Conservation (phyloP, 2,113 vertebrate genomes). For the Xenopus tropicalis region DNA sequence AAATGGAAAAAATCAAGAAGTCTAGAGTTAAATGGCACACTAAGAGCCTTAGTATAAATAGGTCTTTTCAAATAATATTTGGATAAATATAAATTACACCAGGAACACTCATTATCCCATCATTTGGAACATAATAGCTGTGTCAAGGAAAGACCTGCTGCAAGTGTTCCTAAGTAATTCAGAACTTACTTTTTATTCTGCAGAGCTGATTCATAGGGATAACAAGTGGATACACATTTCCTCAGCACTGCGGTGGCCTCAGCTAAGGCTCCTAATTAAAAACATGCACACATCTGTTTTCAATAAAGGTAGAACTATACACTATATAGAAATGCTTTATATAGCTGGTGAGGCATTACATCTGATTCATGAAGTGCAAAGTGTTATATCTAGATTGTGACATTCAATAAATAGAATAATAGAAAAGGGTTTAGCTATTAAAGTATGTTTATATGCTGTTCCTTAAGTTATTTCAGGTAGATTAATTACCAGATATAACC, state of each 20-base stretch:
- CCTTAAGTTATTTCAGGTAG: constrained; percentile 27
- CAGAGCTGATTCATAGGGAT: background rate
- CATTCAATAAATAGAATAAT: constrained; percentile 31
- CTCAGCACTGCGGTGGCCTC: background rate
- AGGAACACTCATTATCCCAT: no score
- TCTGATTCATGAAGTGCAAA: constrained; percentile 40
- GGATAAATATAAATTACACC: no score
- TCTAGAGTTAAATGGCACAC: no score
- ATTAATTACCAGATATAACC: constrained; percentile 30
- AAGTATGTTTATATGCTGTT: constrained; percentile 28
- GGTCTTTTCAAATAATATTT: no score
- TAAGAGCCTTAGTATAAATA: no score
- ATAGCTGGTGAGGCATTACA: constrained; percentile 18
- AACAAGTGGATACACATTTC: constrained; percentile 7
- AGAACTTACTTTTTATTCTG: background rate
- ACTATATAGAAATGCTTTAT: constrained; percentile 19
- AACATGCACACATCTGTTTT: constrained; percentile 22
- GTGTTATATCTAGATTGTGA: constrained; percentile 31
- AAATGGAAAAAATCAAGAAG: no score
- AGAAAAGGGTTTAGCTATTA: constrained; percentile 32
- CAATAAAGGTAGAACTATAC: constrained; percentile 21
- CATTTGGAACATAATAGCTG: no score
- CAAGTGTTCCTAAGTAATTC: background rate
- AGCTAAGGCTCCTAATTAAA: constrained; percentile 12
- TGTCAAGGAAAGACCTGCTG: background rate